Evolutionary conservation across 2,888 invertebrate genomes (phyloP), one percentile per base, ranked within the genome.

Genomic region (Hemistola chrysoprasaria): DNA sequence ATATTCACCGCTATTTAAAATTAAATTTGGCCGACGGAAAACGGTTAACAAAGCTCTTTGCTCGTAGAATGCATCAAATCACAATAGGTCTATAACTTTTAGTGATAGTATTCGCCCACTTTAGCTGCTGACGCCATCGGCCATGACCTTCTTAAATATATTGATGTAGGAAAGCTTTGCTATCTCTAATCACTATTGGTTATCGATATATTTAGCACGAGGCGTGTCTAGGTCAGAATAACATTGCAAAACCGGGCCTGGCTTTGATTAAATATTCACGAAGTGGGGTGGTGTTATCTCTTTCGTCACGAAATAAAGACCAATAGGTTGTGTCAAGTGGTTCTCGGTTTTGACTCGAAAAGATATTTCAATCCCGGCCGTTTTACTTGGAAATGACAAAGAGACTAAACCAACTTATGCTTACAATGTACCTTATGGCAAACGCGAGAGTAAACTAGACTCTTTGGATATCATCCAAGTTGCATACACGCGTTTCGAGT

Each of bases 381-480:
- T 24, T 30, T 30, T n/a, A 36, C 53, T 61, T 50, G 61, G 61
- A 63, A 63, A 53, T 66, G 72, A 70, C 58, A 69, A 64, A 63
- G 53, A 60, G 48, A 44, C 51, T 54, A 66, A 68, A 64, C 61
- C 62, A 59, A 62, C 60, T 56, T 63, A 63, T 74, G 72, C 74
- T 75, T 73, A 72, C 70, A 64, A 53, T 58, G 62, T 57, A 65
- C 58, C 39, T 28, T 27, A 16, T 2, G 61, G 60, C 67, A 66
- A 71, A 71, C 66, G 71, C 60, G 62, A 58, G 59, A 57, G 53
- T 57, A 62, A 62, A 62, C 61, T 68, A 55, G 48, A 48, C 54
- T 52, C 62, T 53, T 64, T 70, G 68, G 71, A 76, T 65, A 65
- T 62, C 57, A 61, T 73, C 75, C 70, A 73, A 73, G 53, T 62